Conservation (phyloP, 2,113 vertebrate genomes). For the Pogona vitticeps region DNA sequence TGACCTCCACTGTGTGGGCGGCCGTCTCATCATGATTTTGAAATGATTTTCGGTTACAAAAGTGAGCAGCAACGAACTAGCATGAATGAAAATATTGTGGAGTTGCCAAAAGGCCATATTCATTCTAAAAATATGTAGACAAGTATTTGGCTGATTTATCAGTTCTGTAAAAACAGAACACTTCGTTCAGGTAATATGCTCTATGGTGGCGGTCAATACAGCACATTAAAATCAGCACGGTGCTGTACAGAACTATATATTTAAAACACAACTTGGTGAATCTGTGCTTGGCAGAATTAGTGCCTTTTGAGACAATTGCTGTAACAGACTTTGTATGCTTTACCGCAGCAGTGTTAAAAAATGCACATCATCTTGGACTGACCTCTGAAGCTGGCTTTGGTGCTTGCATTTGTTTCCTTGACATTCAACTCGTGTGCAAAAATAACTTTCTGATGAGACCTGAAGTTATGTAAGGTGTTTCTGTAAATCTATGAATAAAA, state of each 20-base stretch:
- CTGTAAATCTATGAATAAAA: not conserved
- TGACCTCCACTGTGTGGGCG: not conserved
- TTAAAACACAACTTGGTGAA: not conserved
- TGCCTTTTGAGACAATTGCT: not conserved
- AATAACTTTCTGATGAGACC: not conserved
- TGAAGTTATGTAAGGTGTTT: rapidly evolving
- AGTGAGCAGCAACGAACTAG: not conserved
- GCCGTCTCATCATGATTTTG: not conserved
- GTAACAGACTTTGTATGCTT: not conserved
- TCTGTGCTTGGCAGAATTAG: not conserved
- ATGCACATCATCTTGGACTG: not conserved
- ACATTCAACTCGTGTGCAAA: not conserved
- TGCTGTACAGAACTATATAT: not conserved
- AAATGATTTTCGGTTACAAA: not conserved
- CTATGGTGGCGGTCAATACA: not conserved
- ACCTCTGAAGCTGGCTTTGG: not conserved
- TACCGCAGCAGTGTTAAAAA: not conserved
- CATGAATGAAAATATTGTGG: not conserved
- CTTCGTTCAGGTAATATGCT: not conserved
- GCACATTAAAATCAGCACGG: not conserved
- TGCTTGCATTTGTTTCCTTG: too few species aligned
- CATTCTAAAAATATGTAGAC: not conserved
- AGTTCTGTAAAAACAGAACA: not conserved
- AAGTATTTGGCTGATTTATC: too few species aligned
- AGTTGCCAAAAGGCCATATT: not conserved